Conservation (phyloP, 2,797 vertebrate species). For the Petrocephalus sullivani region DNA sequence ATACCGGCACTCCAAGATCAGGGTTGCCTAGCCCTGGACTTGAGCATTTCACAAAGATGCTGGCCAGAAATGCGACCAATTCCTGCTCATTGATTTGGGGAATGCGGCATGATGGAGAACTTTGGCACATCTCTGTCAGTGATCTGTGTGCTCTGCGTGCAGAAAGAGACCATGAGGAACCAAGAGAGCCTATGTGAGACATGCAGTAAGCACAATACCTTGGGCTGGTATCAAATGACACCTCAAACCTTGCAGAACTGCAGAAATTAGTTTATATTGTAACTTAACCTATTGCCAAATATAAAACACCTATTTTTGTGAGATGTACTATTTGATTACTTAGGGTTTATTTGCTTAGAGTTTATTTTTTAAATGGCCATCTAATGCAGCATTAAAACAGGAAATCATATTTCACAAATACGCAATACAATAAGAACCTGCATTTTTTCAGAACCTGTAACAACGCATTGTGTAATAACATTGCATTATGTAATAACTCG, state of each 20-base stretch:
- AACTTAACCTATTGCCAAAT: not conserved
- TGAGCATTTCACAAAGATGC: constrained; percentile 65
- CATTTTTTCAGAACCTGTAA: not conserved
- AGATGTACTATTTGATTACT: not conserved
- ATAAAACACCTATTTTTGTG: not conserved
- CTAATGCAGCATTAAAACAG: not conserved
- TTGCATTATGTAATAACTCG: no score
- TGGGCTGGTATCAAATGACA: not conserved
- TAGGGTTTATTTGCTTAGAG: not conserved
- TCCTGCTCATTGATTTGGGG: constrained; percentile 37
- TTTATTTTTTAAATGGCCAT: not conserved
- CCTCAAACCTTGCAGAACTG: not conserved
- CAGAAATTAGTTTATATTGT: not conserved
- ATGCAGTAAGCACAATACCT: not conserved
- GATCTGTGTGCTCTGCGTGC: not conserved
- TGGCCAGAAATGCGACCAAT: constrained; percentile 39
- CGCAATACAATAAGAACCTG: not conserved
- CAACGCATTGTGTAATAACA: no score
- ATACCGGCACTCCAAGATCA: not conserved
- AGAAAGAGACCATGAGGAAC: not conserved
- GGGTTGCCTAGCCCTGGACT: constrained; percentile 35
- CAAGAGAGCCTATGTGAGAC: not conserved
- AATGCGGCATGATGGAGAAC: constrained; percentile 6
- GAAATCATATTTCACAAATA: not conserved
- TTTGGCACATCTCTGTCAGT: not conserved